phyloP scores from a whole-genome alignment of 2,888 invertebrate species.

The Erebia aethiops region DNA sequence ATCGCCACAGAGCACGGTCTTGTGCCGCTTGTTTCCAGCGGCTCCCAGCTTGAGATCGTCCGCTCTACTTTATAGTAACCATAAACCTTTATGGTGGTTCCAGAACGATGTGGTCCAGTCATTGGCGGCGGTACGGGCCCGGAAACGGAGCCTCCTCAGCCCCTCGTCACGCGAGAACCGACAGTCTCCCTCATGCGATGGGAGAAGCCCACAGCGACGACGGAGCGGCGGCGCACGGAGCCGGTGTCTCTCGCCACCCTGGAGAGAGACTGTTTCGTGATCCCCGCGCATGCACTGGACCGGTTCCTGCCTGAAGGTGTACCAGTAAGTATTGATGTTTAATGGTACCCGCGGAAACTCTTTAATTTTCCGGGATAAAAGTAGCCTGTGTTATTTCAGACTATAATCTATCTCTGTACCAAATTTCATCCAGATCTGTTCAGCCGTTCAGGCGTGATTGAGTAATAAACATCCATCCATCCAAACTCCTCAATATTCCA shows the following conservation, averaged over 20 bases:
- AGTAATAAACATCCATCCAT: too few species aligned
- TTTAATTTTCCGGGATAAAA: too few species aligned
- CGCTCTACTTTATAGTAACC: not conserved
- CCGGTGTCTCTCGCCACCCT: conserved; percentile 91
- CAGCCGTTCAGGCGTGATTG: too few species aligned
- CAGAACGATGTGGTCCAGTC: conserved; percentile 89
- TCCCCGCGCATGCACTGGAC: conserved; percentile 94
- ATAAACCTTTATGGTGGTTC: conserved; percentile 45
- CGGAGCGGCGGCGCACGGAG: conserved; percentile 79
- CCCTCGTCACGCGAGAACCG: conserved; percentile 86
- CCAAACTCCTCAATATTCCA: too few species aligned
- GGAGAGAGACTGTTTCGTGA: conserved; percentile 96
- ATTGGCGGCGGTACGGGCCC: conserved; percentile 84
- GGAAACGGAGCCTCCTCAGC: conserved; percentile 88
- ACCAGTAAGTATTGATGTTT: conserved; percentile 81
- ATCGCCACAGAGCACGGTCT: too few species aligned
- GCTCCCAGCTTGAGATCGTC: too few species aligned
- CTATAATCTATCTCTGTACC: too few species aligned
- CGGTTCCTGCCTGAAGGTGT: conserved; percentile 95
- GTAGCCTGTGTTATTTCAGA: too few species aligned
- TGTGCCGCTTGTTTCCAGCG: too few species aligned
- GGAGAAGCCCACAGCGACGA: conserved; percentile 71
- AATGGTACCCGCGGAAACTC: too few species aligned
- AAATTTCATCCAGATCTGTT: too few species aligned
- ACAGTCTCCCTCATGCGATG: conserved; percentile 83